Percentiles rank a stretch among this genome's conserved stretches.
Conservation (phyloP, 2,888 invertebrate species). For the Himalopsyche anomala region DNA sequence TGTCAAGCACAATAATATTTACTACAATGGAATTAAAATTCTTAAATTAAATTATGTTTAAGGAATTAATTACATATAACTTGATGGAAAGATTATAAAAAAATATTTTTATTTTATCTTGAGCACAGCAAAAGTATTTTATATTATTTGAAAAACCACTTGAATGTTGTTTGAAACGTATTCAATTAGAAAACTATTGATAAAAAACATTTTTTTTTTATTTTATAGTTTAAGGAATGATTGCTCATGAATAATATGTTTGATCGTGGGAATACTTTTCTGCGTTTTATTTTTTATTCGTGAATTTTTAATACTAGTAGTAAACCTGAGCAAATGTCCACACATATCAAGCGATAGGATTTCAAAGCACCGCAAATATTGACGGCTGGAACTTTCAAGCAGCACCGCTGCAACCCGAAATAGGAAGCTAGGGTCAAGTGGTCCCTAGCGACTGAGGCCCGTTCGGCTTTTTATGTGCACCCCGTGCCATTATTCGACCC, state of each 20-base stretch:
- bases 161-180: too few relatives aligned
- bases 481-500: slow-evolving; percentile 58
- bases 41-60: too few relatives aligned
- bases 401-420: slow-evolving; percentile 41
- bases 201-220: too few relatives aligned
- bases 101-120: too few relatives aligned
- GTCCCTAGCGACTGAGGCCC: slow-evolving; percentile 57
- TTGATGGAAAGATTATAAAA: too few relatives aligned
- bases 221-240: too few relatives aligned
- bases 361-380: slow-evolving; percentile 42
- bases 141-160: too few relatives aligned
- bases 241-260: not conserved
- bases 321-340: slow-evolving; percentile 28
- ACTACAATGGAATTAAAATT: too few relatives aligned
- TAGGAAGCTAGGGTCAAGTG: slow-evolving; percentile 62
- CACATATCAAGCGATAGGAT: slow-evolving; percentile 39
- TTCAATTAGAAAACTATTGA: too few relatives aligned
- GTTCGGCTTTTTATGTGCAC: slow-evolving; percentile 60
- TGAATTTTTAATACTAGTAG: not conserved
- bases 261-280: not conserved
- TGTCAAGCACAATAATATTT: too few relatives aligned
- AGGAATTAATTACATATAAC: too few relatives aligned
- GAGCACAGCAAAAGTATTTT: too few relatives aligned
- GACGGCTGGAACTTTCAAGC: slow-evolving; percentile 39
- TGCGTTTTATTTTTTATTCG: slow-evolving; percentile 25